Percentiles rank a stretch among this genome's conserved stretches.
Conservation (phyloP, 2,888 invertebrate genomes). For the Coronaproctus castanopsis region DNA sequence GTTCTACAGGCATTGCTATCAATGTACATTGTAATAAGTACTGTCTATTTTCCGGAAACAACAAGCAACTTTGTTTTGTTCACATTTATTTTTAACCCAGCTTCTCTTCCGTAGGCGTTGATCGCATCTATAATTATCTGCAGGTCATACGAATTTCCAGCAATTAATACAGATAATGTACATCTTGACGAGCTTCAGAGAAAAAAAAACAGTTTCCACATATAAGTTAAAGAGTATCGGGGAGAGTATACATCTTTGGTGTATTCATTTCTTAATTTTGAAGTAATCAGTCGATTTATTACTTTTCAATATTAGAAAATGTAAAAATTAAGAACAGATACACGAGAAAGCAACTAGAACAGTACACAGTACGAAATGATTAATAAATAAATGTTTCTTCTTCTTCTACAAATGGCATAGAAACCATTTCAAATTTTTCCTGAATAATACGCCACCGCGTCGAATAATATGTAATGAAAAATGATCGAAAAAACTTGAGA, state of each 20-base stretch:
- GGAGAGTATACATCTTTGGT: background rate
- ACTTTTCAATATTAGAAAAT: no score
- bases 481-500: no score
- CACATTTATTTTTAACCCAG: background rate
- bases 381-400: no score
- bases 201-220: background rate
- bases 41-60: background rate
- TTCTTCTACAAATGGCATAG: no score
- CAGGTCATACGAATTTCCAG: background rate
- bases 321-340: no score
- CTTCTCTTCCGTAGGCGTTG: no score
- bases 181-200: background rate
- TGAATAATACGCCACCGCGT: no score
- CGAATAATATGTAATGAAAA: no score
- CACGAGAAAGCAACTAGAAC: no score
- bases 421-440: no score
- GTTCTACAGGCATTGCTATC: background rate
- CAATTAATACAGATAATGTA: background rate
- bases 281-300: background rate
- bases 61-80: background rate
- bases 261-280: background rate
- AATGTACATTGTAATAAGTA: background rate
- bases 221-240: background rate
- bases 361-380: no score
- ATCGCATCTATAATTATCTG: background rate